Conservation (phyloP, 2,797 vertebrate genomes). For the Anguilla anguilla region DNA sequence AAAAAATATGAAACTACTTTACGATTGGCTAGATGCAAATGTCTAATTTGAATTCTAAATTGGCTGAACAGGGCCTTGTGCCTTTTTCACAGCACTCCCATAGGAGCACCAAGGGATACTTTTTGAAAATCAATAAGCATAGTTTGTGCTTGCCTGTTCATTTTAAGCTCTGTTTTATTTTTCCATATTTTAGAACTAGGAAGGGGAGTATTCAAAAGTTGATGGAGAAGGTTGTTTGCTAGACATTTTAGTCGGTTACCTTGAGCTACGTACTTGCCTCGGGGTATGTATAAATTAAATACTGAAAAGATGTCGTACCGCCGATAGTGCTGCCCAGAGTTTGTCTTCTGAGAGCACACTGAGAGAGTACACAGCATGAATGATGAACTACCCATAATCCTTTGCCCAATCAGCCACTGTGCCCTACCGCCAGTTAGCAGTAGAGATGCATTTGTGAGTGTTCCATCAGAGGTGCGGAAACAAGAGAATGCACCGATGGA, state of each 20-base stretch:
- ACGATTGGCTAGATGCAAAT: background rate
- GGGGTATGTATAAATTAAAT: background rate
- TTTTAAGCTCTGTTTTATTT: background rate
- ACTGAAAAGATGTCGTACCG: background rate
- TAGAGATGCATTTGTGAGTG: background rate
- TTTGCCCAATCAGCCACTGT: background rate
- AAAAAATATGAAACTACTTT: background rate
- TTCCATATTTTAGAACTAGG: background rate
- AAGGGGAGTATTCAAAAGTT: background rate
- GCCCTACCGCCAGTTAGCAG: background rate
- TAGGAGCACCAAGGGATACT: background rate
- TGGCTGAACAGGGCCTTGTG: background rate
- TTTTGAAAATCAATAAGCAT: background rate
- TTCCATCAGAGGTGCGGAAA: background rate
- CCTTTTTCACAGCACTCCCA: background rate
- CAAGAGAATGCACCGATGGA: background rate
- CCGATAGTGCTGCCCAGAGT: background rate
- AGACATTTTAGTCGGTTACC: background rate
- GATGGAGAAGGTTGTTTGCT: background rate
- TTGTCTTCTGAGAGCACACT: background rate
- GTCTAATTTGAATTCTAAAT: background rate
- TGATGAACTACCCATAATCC: background rate
- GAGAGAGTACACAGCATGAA: background rate
- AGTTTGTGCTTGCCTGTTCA: background rate
- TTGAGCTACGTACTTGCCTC: background rate